These are phyloP conservation scores for Drosophila serrata DNA, from an alignment of 1,140 invertebrate species.

Conservation along the genomic window DNA sequence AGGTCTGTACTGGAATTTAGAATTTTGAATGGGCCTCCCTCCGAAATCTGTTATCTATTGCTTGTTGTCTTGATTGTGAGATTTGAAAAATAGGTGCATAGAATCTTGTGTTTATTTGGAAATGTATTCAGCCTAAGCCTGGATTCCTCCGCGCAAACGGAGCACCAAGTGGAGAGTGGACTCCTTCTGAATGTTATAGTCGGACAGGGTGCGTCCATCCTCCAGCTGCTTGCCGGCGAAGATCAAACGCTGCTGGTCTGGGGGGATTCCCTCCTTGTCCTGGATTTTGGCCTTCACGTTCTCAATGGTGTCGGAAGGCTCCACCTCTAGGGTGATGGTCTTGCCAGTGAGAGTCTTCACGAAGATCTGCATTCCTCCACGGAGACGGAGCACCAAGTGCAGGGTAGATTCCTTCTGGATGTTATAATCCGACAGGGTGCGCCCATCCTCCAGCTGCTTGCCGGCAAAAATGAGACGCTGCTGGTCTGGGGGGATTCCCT, in stretches of 20 bases:
- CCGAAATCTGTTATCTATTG: constrained; percentile 27
- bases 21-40: constrained; percentile 12
- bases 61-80: neutral
- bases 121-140: constrained; percentile 43
- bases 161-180: constrained; percentile 96
- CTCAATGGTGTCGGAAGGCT: constrained; percentile 46
- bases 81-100: constrained; percentile 25
- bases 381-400: constrained; percentile 87
- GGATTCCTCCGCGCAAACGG: constrained; percentile 92
- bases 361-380: constrained; percentile 93
- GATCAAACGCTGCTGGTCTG: constrained; percentile 90
- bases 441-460: no score
- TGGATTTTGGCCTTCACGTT: constrained; percentile 58
- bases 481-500: no score
- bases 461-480: no score
- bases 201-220: constrained; percentile 93
- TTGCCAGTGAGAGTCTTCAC: constrained; percentile 93
- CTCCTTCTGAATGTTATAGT: constrained; percentile 96
- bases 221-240: constrained; percentile 93
- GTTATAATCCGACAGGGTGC: no score
- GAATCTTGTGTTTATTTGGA: constrained; percentile 44
- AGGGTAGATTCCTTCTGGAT: no score
- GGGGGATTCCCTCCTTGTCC: constrained; percentile 52
- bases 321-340: constrained; percentile 86
- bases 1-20: constrained; percentile 22